phyloP scores from a whole-genome alignment of 2,797 vertebrate species.

The Erithacus rubecula region DNA sequence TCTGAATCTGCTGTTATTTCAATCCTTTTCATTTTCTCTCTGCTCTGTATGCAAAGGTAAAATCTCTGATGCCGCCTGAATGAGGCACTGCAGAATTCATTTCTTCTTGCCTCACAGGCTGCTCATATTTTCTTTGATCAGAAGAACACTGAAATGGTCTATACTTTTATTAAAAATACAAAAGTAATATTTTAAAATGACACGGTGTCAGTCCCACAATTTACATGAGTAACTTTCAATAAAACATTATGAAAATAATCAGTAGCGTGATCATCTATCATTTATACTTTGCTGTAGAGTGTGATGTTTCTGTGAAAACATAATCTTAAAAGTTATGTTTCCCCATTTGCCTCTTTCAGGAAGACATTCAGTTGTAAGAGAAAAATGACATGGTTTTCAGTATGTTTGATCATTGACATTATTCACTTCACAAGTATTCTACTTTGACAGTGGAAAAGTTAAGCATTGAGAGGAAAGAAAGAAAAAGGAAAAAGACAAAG shows the following conservation, averaged over 20 bases:
- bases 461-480: constrained; percentile 20
- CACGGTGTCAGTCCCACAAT: not conserved
- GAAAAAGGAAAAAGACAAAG: not conserved
- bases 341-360: constrained; percentile 25
- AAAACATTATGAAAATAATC: not conserved
- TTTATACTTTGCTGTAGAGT: not conserved
- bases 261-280: not conserved
- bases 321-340: constrained; percentile 31
- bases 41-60: not conserved
- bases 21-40: not conserved
- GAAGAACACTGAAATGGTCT: not conserved
- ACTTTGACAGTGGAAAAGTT: constrained; percentile 21
- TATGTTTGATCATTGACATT: constrained; percentile 48
- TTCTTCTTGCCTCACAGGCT: not conserved
- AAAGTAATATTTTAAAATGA: not conserved
- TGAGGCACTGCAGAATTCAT: not conserved
- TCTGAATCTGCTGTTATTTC: not conserved
- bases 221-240: constrained; percentile 12
- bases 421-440: constrained; percentile 3
- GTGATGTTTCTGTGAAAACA: constrained; percentile 36
- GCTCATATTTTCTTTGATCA: not conserved
- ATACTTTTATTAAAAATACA: not conserved
- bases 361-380: constrained; percentile 14
- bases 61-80: not conserved
- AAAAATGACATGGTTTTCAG: constrained; percentile 10